Evolutionary conservation across 1,140 invertebrate genomes (phyloP), one percentile per base, ranked within the genome.

Genomic region (Pomacea maculata): DNA sequence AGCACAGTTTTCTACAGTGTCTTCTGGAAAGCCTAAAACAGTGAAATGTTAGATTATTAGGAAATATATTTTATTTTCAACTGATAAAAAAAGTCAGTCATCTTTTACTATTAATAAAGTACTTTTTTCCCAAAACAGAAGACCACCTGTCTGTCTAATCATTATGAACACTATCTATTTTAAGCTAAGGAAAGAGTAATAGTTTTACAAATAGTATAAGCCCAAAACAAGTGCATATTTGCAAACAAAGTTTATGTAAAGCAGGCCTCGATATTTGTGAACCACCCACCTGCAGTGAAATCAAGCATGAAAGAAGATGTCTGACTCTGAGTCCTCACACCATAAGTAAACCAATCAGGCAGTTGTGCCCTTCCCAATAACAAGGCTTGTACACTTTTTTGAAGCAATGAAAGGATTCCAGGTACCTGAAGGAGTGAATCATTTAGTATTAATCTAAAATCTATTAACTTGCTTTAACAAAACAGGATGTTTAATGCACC

Each of bases 341-440:
- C 97, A 90, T 95, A 94, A 65, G 94, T 95, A 81, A 97, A 94
- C 95, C 97, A 98, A 87, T 97, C 95, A 73, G 97, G 96, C 75
- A 95, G 93, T 6, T 94, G 93, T 12, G 95, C 94, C 92, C 95
- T 95, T 0, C 97, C 97, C 17, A 98, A 92, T 25, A 98, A 93
- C 54, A 97, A 95, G 67, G 95, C 95, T 86, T 97, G 95, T 10
- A 98, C 95, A 91, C 97, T 98, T 87, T 95, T 94, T 92, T 98
- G 97, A 19, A 98, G 93, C 19, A 95, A 94, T 45, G 95, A 95
- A 85, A 98, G 92, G 21, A 98, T 96, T 75, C 93, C 93, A 80
- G 97, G 97, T 92, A 98, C 94, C 95, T 92, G 96, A 17, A 77
- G 57, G 75, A 74, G 19, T 80, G 52, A 19, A 73, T 61, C 21